Evolutionary conservation across 2,113 vertebrate genomes (phyloP), one percentile per base, ranked within the genome.

Genomic region (Gila orcuttii): DNA sequence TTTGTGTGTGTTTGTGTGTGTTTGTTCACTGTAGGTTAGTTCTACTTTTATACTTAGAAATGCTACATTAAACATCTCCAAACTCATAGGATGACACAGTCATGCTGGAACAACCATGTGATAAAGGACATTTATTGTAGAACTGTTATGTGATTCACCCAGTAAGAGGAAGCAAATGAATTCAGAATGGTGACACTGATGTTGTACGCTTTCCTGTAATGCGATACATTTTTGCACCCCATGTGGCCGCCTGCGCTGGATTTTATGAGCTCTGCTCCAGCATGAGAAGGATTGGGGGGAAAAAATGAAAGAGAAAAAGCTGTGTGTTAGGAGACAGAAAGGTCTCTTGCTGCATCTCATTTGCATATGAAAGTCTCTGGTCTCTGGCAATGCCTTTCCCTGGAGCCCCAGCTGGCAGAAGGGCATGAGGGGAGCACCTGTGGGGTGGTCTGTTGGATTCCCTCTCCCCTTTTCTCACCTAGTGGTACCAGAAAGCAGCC

Each of bases 291-390:
- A n/a, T 42, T 42, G 8, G 42, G 8, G 42, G 42, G 42, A 1
- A 0, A 0, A 36, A 50, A 66, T 23, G 25, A 82, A 76, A 52
- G 47, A 21, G 31, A 81, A 64, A 59, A 42, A 64, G 74, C n/a
- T 75, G 73, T 39, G 52, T 62, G 47, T 69, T 69, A 69, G 47
- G 76, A 71, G 64, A 86, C 33, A 47, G 47, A 79, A 77, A 69
- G 83, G 31, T 59, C 86, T 79, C 76, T 82, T 87, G 57, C 86
- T 80, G 86, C 55, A 59, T 68, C 75, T 80, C 31, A 81, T 87
- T 83, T 85, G 82, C 82, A 87, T 79, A 76, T 87, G 82, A 85
- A 87, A 75, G 86, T 36, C 55, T 80, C 39, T 50, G 10, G 19
- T 69, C 62, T 57, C 31, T 73, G 47, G 82, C 33, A 71, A 15